Evolutionary conservation across 2,113 vertebrate species (phyloP).

Genomic region (Rhynchomys soricoides): DNA sequence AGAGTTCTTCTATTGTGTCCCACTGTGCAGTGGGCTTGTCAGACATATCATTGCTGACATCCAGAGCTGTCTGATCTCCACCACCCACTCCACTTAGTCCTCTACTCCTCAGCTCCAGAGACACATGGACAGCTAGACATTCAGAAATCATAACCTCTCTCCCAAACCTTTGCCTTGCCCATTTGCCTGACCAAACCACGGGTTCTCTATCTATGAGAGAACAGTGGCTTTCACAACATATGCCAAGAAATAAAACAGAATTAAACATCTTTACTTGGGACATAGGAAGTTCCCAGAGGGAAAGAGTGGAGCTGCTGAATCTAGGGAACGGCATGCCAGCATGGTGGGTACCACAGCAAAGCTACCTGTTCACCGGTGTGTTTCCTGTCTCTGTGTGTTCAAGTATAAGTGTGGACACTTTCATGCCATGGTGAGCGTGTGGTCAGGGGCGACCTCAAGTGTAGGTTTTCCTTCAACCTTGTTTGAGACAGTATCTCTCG

Average conservation of each 20-base stretch:
- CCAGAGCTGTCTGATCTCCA: neutral
- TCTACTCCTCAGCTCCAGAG: fast-evolving
- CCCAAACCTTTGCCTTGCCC: neutral
- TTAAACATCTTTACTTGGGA: neutral
- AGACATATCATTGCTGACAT: neutral
- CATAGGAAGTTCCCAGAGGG: neutral
- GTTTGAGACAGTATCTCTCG: neutral
- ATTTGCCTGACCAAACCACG: neutral
- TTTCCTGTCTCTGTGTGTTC: neutral
- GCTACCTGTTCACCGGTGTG: neutral
- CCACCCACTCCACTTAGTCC: neutral
- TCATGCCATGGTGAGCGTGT: neutral
- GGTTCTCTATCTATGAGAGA: neutral
- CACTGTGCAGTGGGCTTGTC: neutral
- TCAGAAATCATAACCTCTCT: neutral
- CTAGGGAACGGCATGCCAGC: neutral
- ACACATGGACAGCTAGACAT: neutral
- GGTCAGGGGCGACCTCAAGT: neutral
- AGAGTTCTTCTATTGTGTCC: neutral
- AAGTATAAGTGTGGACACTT: neutral
- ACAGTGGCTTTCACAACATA: neutral
- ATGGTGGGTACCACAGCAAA: neutral
- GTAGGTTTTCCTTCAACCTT: neutral
- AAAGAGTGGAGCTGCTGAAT: neutral
- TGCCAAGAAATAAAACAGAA: neutral